Base-by-base conservation (phyloP, 2,113 vertebrate genomes). In the Chionomys nivalis region DNA sequence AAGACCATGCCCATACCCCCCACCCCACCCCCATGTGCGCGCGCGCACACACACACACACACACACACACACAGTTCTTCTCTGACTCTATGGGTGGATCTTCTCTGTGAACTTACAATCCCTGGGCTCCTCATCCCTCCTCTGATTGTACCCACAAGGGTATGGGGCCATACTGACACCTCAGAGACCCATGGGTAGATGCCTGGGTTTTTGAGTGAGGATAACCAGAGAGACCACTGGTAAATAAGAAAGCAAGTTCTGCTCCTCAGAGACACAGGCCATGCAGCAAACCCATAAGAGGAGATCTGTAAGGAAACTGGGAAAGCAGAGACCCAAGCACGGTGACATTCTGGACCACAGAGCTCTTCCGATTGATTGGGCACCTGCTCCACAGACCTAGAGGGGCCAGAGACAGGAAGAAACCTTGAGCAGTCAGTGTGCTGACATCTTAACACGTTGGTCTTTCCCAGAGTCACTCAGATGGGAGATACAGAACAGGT, bases 261-360 rank as follows among this genome's bases (percentile, higher is more conserved):
- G 52, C 93, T 39, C 42, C 36, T 63, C 24, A 55, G 16, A 81
- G 36, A 75, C 58, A 68, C 0, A 0, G 36, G 61, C 90, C 66
- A 3, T 49, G 39, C 92, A 77, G 83, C 33, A 31, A 24, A 94
- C 26, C 44, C 21, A n/a, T n/a, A 55, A 85, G 24, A 24, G 14
- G 55, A 24, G 36, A 87, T n/a, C 28, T 63, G 3, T 14, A 65
- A 87, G 26, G 13, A 94, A n/a, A 17, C 39, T 88, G 49, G 75
- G 68, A 36, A 79, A 85, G 42, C 0, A 0, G 6, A 47, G 26
- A 11, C 61, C 10, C 4, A 6, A 11, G n/a, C 44, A 28, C 3
- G 42, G 9, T 0, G 0, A 83, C 23, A n/a, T 58, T 87, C 47
- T 31, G 33, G 70, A 36, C 19, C 73, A 61, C 23, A 52, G 76